Percentiles rank a stretch among this genome's conserved stretches.
Evolutionary conservation across 2,888 invertebrate species (phyloP).

Genomic region (Morpho deidamia): DNA sequence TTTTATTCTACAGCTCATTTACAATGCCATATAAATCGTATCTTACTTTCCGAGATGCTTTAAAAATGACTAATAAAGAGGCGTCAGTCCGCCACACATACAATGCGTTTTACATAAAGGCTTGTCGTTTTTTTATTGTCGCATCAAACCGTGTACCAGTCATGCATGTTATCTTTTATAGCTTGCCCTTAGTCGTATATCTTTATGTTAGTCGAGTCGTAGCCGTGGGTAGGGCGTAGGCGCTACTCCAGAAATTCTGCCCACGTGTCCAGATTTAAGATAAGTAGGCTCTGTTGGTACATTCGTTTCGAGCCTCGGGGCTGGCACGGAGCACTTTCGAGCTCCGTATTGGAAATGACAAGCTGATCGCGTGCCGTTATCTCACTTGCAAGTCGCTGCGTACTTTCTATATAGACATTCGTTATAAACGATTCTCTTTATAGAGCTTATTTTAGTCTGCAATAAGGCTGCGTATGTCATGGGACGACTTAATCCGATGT

Average conservation of each 20-base stretch:
- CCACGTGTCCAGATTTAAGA: conserved; percentile 63
- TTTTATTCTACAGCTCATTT: conserved; percentile 13
- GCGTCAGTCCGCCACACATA: conserved; percentile 41
- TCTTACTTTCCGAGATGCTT: conserved; percentile 18
- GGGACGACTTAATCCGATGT: too few relatives aligned
- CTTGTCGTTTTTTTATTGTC: conserved; percentile 55
- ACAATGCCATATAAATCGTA: conserved; percentile 28
- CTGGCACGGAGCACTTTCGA: conserved; percentile 56
- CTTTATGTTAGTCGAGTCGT: conserved; percentile 46
- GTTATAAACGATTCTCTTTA: conserved; percentile 1
- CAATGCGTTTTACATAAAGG: conserved; percentile 57
- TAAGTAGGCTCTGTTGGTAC: conserved; percentile 46
- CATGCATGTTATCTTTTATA: conserved; percentile 62
- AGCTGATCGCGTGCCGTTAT: conserved; percentile 50
- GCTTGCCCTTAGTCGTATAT: conserved; percentile 55
- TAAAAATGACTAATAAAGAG: conserved; percentile 26
- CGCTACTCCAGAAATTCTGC: conserved; percentile 64
- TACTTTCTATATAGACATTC: conserved; percentile 18
- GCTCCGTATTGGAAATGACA: conserved; percentile 57
- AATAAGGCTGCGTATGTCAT: too few relatives aligned
- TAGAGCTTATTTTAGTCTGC: neutral
- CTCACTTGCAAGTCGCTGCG: conserved; percentile 22
- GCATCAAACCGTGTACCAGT: conserved; percentile 44
- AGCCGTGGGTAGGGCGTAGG: conserved; percentile 50
- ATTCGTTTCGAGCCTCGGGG: conserved; percentile 33